phyloP scores from a whole-genome alignment of 2,888 invertebrate genomes.

The Epistrophe eligans region DNA sequence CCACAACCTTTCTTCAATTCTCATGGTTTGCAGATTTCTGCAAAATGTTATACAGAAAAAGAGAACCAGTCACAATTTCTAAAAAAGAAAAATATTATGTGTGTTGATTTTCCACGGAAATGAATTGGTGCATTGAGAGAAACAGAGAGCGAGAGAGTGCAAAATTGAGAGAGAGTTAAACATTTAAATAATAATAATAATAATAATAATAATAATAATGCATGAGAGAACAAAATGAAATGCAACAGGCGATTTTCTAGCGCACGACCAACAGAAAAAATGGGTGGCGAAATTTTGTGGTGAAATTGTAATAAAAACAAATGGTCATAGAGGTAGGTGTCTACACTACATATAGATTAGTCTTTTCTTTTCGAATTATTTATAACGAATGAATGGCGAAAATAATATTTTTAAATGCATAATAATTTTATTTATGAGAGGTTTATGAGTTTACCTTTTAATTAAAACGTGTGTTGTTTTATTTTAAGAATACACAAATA shows the following conservation, averaged over 20 bases:
- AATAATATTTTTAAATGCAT: not conserved
- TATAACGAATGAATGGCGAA: not conserved
- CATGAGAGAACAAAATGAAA: constrained; percentile 55
- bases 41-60: constrained; percentile 15
- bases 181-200: constrained; percentile 17
- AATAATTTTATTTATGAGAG: not conserved
- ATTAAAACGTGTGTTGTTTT: not conserved
- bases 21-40: constrained; percentile 15
- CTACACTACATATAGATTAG: constrained; percentile 4
- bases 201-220: constrained; percentile 22
- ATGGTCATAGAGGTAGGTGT: not conserved
- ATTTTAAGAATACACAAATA: not conserved
- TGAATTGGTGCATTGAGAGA: constrained; percentile 2
- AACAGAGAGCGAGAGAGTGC: not conserved
- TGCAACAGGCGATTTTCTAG: constrained; percentile 68
- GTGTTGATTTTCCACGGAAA: constrained; percentile 43
- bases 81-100: not conserved
- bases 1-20: constrained; percentile 42
- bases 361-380: not conserved
- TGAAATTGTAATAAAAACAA: constrained; percentile 39
- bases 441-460: not conserved
- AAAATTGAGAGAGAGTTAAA: not conserved
- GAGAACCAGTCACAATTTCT: constrained; percentile 1
- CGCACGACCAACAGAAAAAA: constrained; percentile 6
- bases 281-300: constrained; percentile 39